phyloP scores from a whole-genome alignment of 2,113 vertebrate species.

The Leptodactylus fuscus region DNA sequence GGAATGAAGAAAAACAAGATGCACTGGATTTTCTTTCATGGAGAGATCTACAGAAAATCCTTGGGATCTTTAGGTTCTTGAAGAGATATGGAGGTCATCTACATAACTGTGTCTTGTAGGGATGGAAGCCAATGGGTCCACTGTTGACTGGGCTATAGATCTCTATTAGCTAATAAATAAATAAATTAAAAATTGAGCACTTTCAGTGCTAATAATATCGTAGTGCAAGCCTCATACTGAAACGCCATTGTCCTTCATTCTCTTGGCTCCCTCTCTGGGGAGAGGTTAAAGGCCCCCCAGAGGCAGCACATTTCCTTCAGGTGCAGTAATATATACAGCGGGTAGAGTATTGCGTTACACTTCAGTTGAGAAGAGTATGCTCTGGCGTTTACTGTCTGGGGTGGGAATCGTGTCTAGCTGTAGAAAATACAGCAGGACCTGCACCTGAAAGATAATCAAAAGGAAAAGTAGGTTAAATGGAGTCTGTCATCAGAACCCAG shows the following conservation, averaged over 20 bases:
- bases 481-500: too few species aligned
- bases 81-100: neutral
- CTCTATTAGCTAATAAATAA: conserved; percentile 53
- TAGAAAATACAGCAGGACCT: conserved; percentile 96
- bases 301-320: neutral
- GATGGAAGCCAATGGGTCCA: neutral
- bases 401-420: conserved; percentile 96
- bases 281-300: neutral
- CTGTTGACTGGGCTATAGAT: conserved; percentile 4
- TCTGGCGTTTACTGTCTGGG: conserved; percentile 96
- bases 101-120: neutral
- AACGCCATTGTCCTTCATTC: neutral
- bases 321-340: neutral
- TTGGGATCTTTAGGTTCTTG: conserved; percentile 16
- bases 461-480: neutral
- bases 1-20: neutral
- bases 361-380: conserved; percentile 97
- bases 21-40: neutral
- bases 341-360: conserved; percentile 73
- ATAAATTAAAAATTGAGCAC: conserved; percentile 53
- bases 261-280: neutral
- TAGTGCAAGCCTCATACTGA: conserved; percentile 4
- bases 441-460: conserved; percentile 78
- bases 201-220: conserved; percentile 7
- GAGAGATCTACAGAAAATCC: conserved; percentile 10